phyloP scores from a whole-genome alignment of 2,113 vertebrate species.

The Alexandromys fortis region DNA sequence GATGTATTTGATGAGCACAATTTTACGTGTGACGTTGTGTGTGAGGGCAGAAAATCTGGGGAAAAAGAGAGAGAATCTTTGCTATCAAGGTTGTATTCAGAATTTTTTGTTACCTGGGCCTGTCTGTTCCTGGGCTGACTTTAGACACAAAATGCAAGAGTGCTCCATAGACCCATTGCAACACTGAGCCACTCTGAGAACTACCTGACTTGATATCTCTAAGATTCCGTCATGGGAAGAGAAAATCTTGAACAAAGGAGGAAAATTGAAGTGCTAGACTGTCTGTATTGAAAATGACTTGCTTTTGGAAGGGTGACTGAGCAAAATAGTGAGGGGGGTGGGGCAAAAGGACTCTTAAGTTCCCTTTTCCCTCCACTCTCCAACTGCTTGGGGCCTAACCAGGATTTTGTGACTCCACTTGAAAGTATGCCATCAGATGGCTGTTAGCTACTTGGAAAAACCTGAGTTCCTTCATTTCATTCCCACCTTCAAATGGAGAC shows the following conservation, averaged over 20 bases:
- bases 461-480: neutral
- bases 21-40: fast-evolving
- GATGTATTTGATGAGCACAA: neutral
- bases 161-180: neutral
- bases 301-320: neutral
- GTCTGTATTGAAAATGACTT: neutral
- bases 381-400: neutral
- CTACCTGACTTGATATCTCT: neutral
- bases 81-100: neutral
- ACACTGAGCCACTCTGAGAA: neutral
- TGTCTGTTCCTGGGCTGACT: neutral
- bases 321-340: neutral
- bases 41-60: neutral
- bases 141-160: neutral
- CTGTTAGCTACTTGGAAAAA: neutral
- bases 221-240: neutral
- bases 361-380: neutral
- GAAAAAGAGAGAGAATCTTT: neutral
- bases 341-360: neutral
- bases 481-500: neutral
- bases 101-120: neutral
- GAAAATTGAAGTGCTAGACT: neutral
- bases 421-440: neutral
- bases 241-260: neutral
- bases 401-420: neutral